These are phyloP conservation scores for Noctua janthina DNA, from an alignment of 2,888 invertebrate species.

Conservation along the genomic window DNA sequence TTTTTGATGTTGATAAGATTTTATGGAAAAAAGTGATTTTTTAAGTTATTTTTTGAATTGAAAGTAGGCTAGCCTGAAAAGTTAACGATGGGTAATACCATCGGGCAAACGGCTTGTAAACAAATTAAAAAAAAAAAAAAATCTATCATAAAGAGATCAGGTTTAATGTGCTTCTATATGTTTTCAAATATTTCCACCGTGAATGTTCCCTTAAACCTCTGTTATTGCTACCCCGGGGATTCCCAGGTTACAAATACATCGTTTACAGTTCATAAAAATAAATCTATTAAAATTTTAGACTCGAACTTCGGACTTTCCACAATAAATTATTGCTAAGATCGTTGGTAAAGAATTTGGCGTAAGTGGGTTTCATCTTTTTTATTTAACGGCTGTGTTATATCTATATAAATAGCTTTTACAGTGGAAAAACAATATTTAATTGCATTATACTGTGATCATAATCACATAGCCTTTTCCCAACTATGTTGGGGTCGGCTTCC, in stretches of 20 bases:
- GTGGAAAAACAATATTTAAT: not conserved
- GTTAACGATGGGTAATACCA: not conserved
- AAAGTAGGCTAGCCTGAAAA: not conserved
- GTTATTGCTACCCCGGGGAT: slow-evolving; percentile 17
- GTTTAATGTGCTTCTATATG: not conserved
- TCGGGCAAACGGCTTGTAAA: not conserved
- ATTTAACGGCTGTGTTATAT: not conserved
- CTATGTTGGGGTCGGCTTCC: not conserved
- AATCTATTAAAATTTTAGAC: not conserved
- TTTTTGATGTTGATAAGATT: no score
- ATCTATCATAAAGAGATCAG: slow-evolving; percentile 2
- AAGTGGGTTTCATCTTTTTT: not conserved
- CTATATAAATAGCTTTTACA: not conserved
- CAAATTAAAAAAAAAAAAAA: slow-evolving; percentile 29
- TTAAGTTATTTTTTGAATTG: not conserved
- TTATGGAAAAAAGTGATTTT: not conserved
- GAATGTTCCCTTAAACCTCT: not conserved
- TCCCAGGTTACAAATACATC: slow-evolving; percentile 14
- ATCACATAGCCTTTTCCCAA: not conserved
- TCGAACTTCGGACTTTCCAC: slow-evolving; percentile 7
- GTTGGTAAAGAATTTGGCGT: not conserved
- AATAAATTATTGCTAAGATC: not conserved
- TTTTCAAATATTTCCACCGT: slow-evolving; percentile 2
- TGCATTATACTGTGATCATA: not conserved
- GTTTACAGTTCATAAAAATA: slow-evolving; percentile 19